These are phyloP conservation scores for Synodontis membranacea DNA, from an alignment of 2,113 vertebrate species.

Conservation along the genomic window DNA sequence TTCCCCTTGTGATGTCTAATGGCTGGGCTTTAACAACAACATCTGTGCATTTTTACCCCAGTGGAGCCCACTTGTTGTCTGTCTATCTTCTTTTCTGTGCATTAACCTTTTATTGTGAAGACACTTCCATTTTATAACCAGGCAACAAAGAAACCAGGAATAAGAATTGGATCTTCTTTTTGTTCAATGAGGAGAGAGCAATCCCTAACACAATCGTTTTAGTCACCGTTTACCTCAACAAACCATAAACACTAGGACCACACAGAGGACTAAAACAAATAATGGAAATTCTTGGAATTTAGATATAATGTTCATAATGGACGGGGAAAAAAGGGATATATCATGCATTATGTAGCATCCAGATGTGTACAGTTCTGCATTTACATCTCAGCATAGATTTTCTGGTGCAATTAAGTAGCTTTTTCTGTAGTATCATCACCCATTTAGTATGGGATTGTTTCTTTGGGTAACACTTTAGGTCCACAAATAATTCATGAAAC, in stretches of 20 bases:
- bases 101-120: conserved; percentile 33
- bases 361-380: not conserved
- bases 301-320: not conserved
- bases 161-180: conserved; percentile 14
- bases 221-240: conserved; percentile 5
- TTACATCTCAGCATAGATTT: not conserved
- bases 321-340: not conserved
- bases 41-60: conserved; percentile 41
- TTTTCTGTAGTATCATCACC: not conserved
- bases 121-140: conserved; percentile 37
- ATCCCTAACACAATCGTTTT: conserved; percentile 23
- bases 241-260: not conserved
- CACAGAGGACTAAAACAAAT: not conserved
- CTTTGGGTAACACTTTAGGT: not conserved
- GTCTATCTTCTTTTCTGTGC: conserved; percentile 41
- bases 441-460: not conserved
- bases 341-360: not conserved
- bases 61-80: conserved; percentile 38
- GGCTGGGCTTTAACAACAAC: conserved; percentile 46
- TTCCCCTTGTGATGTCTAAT: conserved; percentile 43
- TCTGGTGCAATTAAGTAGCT: no score
- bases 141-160: conserved; percentile 31
- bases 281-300: not conserved
- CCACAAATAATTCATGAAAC: not conserved
- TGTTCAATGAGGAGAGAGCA: not conserved